phyloP scores from a whole-genome alignment of 2,888 invertebrate genomes.

The Unio delphinus region DNA sequence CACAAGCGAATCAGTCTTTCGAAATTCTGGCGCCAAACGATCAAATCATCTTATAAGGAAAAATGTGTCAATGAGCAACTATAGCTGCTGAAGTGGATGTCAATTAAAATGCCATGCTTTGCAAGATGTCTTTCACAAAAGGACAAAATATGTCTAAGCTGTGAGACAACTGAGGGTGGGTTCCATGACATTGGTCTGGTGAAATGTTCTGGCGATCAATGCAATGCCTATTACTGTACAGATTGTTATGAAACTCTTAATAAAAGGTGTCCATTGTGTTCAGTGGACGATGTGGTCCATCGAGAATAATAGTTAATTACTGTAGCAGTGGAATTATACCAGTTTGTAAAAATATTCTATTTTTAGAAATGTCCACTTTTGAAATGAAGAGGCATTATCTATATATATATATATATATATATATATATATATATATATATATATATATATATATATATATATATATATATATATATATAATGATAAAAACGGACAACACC shows the following conservation, averaged over 20 bases:
- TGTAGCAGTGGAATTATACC: no score
- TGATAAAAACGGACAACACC: no score
- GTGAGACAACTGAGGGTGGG: conserved; percentile 22
- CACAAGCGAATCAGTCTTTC: conserved; percentile 33
- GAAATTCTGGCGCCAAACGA: conserved; percentile 30
- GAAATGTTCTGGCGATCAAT: conserved; percentile 12
- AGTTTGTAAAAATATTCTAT: no score
- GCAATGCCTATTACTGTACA: no score
- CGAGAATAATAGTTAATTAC: neutral
- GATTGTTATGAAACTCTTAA: no score
- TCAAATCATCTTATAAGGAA: conserved; percentile 31
- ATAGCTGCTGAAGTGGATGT: conserved; percentile 24
- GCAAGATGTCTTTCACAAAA: conserved; percentile 10
- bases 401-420: no score
- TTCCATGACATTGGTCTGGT: conserved; percentile 16
- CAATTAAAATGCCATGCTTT: conserved; percentile 19
- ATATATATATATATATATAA: no score
- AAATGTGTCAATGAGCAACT: conserved; percentile 27
- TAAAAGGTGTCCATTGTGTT: conserved; percentile 29
- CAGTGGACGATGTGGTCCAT: conserved; percentile 9
- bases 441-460: no score
- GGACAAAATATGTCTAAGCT: conserved; percentile 20
- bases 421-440: no score
- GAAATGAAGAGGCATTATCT: no score
- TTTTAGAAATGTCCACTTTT: no score